These are phyloP conservation scores for Ctenodactylus gundi DNA, from an alignment of 2,113 vertebrate genomes.

Conservation along the genomic window DNA sequence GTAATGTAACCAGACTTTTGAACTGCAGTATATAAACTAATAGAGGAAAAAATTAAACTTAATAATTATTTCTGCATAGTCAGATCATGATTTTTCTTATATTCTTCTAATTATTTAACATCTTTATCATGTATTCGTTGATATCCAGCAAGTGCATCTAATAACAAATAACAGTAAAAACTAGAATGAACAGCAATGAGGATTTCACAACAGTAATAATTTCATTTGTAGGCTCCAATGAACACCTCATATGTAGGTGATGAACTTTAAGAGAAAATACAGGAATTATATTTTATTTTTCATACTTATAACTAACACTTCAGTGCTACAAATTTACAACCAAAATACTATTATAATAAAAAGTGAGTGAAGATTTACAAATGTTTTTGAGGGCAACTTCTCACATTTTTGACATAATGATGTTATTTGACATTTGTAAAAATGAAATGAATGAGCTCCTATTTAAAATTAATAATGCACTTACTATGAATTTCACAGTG, in stretches of 20 bases:
- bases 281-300: slow-evolving; percentile 26
- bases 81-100: neutral
- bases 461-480: slow-evolving; percentile 2
- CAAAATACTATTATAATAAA: slow-evolving; percentile 43
- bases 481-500: slow-evolving; percentile 2
- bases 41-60: no score
- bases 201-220: slow-evolving; percentile 9
- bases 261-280: neutral
- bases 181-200: neutral
- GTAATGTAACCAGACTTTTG: no score
- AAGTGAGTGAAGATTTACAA: slow-evolving; percentile 15
- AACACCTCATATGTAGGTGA: neutral
- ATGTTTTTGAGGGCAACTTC: neutral
- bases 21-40: no score
- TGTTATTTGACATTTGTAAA: slow-evolving; percentile 22
- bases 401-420: slow-evolving; percentile 55
- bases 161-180: slow-evolving; percentile 6
- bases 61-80: neutral
- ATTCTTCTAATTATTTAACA: slow-evolving; percentile 6
- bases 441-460: neutral
- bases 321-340: slow-evolving; percentile 10
- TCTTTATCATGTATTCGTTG: neutral
- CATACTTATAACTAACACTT: slow-evolving; percentile 17
- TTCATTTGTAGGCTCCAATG: neutral
- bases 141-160: neutral